A percentile compares a stretch with the other conserved stretches of the same genome.
These are phyloP conservation scores for Aphidius ervi DNA, from an alignment of 1,140 invertebrate species.

Conservation along the genomic window DNA sequence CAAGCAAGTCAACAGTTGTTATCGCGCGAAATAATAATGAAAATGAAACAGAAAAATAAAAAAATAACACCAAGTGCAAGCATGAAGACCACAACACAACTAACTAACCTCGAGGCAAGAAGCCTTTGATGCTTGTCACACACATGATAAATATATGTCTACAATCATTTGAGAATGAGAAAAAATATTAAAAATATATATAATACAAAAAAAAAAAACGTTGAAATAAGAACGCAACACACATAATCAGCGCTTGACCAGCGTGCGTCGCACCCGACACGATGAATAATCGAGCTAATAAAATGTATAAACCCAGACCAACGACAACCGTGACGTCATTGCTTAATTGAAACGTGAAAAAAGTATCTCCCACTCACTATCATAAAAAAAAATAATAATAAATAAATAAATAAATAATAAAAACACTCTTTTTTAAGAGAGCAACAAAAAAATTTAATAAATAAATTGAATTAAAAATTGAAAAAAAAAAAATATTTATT, in stretches of 20 bases:
- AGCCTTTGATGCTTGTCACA: no score
- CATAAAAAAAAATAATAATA: no score
- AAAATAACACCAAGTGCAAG: constrained; percentile 9
- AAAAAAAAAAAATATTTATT: no score
- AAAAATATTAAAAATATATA: constrained; percentile 1
- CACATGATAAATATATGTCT: neutral
- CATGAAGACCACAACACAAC: neutral
- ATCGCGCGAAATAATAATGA: constrained; percentile 10
- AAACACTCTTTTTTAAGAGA: neutral
- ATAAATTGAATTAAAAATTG: no score
- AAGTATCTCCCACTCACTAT: neutral
- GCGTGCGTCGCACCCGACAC: constrained; percentile 18
- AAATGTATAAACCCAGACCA: constrained; percentile 19
- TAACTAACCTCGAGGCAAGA: no score
- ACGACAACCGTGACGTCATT: no score
- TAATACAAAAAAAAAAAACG: neutral
- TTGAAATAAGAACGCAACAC: constrained; percentile 3
- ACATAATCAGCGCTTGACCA: constrained; percentile 14
- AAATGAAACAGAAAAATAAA: no score
- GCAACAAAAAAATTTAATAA: no score
- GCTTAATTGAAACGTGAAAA: neutral
- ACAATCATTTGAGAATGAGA: neutral
- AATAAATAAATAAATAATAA: neutral
- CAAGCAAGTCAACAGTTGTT: constrained; percentile 19
- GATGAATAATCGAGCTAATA: constrained; percentile 19